phyloP scores from a whole-genome alignment of 1,140 invertebrate genomes.

The Cherax quadricarinatus region DNA sequence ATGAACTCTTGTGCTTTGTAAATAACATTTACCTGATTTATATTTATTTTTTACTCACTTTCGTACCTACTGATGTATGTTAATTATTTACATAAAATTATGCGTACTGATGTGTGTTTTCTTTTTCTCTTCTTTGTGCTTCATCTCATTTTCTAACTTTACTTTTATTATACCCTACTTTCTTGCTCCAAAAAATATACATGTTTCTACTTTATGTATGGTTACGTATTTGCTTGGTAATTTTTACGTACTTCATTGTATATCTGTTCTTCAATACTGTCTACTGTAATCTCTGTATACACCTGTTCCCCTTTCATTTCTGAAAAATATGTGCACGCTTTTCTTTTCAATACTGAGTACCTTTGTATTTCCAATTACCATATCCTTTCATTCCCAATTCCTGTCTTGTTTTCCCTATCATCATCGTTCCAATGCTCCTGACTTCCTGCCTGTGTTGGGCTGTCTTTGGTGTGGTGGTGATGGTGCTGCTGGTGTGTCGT shows the following conservation, averaged over 20 bases:
- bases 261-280: not conserved
- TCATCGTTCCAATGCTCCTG: conserved; percentile 39
- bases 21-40: too few relatives aligned
- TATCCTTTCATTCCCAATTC: conserved; percentile 19
- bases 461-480: conserved; percentile 59
- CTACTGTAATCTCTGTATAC: not conserved
- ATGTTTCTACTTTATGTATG: not conserved
- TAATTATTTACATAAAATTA: too few relatives aligned
- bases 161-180: not conserved
- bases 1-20: too few relatives aligned
- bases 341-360: not conserved
- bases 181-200: not conserved
- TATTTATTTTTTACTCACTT: too few relatives aligned
- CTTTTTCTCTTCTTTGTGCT: not conserved
- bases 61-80: too few relatives aligned
- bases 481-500: conserved; percentile 58
- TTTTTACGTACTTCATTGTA: not conserved
- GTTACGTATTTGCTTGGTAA: not conserved
- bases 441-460: conserved; percentile 53
- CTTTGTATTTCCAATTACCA: not conserved
- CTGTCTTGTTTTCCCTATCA: conserved; percentile 36
- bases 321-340: not conserved
- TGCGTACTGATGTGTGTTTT: not conserved
- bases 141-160: not conserved
- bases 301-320: not conserved